Evolutionary conservation across 2,797 vertebrate genomes (phyloP), one percentile per base, ranked within the genome.

Genomic region (Eurystomus glaucurus): DNA sequence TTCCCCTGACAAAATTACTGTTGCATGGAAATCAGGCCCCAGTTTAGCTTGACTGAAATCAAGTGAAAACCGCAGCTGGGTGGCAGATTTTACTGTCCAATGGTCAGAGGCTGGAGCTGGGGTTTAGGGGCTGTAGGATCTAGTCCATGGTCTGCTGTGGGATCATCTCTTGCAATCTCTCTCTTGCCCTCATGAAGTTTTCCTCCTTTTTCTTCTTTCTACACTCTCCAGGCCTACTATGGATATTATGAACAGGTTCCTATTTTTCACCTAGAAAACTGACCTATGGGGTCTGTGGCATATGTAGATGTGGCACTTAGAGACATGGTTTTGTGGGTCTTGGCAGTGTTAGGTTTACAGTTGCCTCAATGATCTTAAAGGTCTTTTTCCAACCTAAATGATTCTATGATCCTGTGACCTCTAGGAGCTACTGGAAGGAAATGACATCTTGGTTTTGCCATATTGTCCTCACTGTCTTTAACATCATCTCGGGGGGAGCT

Each of bases 1-100:
- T 88, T 95, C n/a, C 52, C 18, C 26, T 80, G 61, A 86, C 20
- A 81, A 70, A 83, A 93, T 64, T 74, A 50, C 19, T 58, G 45
- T 68, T 91, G 22, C 6, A 3, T 77, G 78, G 66, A 96, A 96
- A 76, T 77, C 45, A 75, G 20, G 10, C 19, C 17, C 13, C 29
- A 58, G 16, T 70, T 91, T 80, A 80, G 22, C 50, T 89, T 70
- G 35, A 60, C 60, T 74, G 26, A 93, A 91, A 54, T 61, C 10
- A 75, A 75, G 3, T 29, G 55, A 57, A 90, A 94, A 68, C 10
- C 64, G 23, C 31, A 93, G 14, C 1, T 65, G 45, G 29, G n/a
- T 41, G 69, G 21, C 17, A 51, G 39, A 25, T 87, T 86, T 92
- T 55, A 50, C 28, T 55, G 43, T 39, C 16, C n/a, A 48, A 20